These are phyloP conservation scores for Condylostylus longicornis DNA, from an alignment of 1,140 invertebrate genomes.

Conservation along the genomic window DNA sequence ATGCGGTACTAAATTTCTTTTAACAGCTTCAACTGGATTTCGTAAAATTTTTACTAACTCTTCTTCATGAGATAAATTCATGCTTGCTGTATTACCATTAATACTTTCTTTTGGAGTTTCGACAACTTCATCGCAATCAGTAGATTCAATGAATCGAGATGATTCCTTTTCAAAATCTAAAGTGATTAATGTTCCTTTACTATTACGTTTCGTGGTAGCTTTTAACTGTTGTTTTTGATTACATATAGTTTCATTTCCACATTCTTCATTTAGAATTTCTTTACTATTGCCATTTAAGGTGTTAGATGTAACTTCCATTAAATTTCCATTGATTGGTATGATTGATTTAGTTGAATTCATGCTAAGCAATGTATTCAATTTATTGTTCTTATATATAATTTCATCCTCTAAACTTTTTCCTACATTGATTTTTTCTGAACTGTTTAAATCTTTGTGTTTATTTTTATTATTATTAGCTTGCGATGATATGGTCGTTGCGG, in stretches of 20 bases:
- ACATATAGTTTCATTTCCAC: conserved; percentile 5
- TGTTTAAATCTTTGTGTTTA: too few species aligned
- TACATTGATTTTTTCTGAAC: too few species aligned
- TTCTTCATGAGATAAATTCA: conserved; percentile 23
- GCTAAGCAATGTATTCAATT: conserved; percentile 22
- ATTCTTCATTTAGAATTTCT: conserved; percentile 9
- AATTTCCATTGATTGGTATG: conserved; percentile 20
- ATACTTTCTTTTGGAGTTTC: not conserved
- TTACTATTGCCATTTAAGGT: not conserved
- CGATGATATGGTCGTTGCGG: too few species aligned
- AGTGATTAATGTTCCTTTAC: conserved; percentile 20
- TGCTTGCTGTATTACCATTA: not conserved
- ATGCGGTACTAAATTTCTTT: conserved; percentile 51
- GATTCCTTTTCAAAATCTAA: conserved; percentile 24
- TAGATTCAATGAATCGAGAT: too few species aligned
- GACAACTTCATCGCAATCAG: not conserved
- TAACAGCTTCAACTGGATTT: conserved; percentile 54
- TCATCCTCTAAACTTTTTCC: conserved; percentile 19
- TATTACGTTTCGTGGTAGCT: conserved; percentile 10
- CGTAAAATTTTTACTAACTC: conserved; percentile 40
- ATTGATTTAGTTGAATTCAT: conserved; percentile 11
- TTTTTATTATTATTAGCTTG: too few species aligned
- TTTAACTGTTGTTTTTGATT: too few species aligned
- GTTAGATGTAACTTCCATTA: too few species aligned
- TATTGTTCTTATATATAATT: conserved; percentile 24